phyloP scores from a whole-genome alignment of 2,113 vertebrate genomes.

The Bubo scandiacus region DNA sequence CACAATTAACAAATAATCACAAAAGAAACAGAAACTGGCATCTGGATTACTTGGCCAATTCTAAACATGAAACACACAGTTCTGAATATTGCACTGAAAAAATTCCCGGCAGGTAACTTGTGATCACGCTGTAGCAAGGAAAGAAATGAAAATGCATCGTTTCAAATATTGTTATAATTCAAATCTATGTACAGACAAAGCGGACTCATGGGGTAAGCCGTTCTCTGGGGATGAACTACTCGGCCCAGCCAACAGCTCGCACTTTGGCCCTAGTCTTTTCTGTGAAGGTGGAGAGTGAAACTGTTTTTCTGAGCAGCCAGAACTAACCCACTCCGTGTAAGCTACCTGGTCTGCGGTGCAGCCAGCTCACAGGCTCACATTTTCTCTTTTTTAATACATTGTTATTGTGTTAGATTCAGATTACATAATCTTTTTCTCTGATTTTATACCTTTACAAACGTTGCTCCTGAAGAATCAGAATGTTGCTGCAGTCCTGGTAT shows the following conservation, averaged over 20 bases:
- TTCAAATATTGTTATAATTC: neutral
- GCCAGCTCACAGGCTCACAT: neutral
- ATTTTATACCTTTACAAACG: neutral
- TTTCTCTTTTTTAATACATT: neutral
- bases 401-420: neutral
- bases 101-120: neutral
- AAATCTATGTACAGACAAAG: neutral
- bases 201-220: neutral
- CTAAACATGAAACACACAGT: neutral
- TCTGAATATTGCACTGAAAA: neutral
- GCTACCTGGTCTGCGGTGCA: neutral
- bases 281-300: neutral
- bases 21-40: neutral
- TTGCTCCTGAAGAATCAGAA: neutral
- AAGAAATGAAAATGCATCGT: neutral
- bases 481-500: neutral
- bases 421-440: neutral
- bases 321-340: neutral
- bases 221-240: neutral
- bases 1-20: neutral
- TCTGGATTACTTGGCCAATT: neutral
- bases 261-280: neutral
- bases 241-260: neutral
- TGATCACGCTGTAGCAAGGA: neutral
- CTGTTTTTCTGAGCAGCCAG: neutral